Conservation (phyloP, 2,888 invertebrate species). For the Brassicogethes aeneus region DNA sequence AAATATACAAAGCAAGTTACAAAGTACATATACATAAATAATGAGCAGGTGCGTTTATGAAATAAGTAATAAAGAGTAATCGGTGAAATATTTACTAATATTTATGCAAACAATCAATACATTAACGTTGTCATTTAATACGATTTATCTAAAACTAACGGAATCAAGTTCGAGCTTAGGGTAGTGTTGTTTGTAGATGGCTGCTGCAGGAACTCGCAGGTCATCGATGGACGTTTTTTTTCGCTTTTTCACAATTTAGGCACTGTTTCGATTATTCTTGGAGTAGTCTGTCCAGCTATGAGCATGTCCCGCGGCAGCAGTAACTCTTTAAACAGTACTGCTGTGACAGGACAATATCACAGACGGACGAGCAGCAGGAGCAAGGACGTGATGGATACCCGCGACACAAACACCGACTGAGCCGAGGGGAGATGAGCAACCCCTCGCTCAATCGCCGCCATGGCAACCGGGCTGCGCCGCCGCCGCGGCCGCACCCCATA, state of each 20-base stretch:
- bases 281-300: constrained; percentile 42
- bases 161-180: too few relatives aligned
- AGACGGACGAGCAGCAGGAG: constrained; percentile 46
- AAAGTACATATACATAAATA: neutral
- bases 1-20: too few relatives aligned
- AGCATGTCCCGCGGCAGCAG: constrained; percentile 92
- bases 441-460: constrained; percentile 36
- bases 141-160: constrained; percentile 1
- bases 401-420: constrained; percentile 49
- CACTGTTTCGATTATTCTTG: neutral
- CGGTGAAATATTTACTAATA: too few relatives aligned
- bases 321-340: constrained; percentile 73
- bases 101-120: too few relatives aligned
- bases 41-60: too few relatives aligned
- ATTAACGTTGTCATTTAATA: too few relatives aligned
- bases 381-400: constrained; percentile 33
- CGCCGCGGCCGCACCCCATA: constrained; percentile 42
- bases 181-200: too few relatives aligned
- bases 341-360: constrained; percentile 98
- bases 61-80: too few relatives aligned
- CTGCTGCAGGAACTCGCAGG: too few relatives aligned
- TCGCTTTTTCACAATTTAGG: too few relatives aligned
- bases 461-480: constrained; percentile 40
- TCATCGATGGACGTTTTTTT: too few relatives aligned
- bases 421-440: constrained; percentile 37